A percentile compares a stretch with the other conserved stretches of the same genome.
phyloP scores from a whole-genome alignment of 2,797 vertebrate species.

The Botia almorhae region DNA sequence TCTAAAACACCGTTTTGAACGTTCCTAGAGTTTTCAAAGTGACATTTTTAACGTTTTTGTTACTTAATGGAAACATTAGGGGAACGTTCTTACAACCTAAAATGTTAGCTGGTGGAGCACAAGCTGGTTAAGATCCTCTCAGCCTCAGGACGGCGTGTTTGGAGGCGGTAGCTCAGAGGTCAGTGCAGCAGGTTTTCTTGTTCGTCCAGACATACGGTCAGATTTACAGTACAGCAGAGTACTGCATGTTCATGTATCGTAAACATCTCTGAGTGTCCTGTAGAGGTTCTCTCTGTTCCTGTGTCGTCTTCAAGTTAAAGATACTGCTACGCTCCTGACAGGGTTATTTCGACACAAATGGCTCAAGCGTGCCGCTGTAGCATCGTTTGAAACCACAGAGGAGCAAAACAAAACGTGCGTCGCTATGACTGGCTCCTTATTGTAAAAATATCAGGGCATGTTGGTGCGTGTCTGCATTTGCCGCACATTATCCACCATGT shows the following conservation, averaged over 20 bases:
- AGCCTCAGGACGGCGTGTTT: too few relatives aligned
- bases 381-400: too few relatives aligned
- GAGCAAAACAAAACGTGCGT: too few relatives aligned
- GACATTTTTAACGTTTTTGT: too few relatives aligned
- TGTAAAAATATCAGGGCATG: too few relatives aligned
- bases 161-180: not conserved
- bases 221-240: not conserved
- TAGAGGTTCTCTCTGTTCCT: not conserved
- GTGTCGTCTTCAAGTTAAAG: constrained; percentile 9
- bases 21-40: too few relatives aligned
- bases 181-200: not conserved
- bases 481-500: too few relatives aligned
- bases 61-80: too few relatives aligned
- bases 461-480: too few relatives aligned
- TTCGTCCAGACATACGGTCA: not conserved
- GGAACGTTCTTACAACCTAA: too few relatives aligned
- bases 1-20: too few relatives aligned
- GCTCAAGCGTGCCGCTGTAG: not conserved
- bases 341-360: constrained; percentile 11
- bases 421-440: too few relatives aligned
- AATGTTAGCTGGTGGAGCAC: not conserved
- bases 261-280: constrained; percentile 13
- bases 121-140: constrained; percentile 16
- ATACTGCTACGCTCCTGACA: constrained; percentile 7
- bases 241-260: not conserved